These are phyloP conservation scores for Phalacrocorax aristotelis DNA, from an alignment of 2,113 vertebrate genomes.

Conservation along the genomic window DNA sequence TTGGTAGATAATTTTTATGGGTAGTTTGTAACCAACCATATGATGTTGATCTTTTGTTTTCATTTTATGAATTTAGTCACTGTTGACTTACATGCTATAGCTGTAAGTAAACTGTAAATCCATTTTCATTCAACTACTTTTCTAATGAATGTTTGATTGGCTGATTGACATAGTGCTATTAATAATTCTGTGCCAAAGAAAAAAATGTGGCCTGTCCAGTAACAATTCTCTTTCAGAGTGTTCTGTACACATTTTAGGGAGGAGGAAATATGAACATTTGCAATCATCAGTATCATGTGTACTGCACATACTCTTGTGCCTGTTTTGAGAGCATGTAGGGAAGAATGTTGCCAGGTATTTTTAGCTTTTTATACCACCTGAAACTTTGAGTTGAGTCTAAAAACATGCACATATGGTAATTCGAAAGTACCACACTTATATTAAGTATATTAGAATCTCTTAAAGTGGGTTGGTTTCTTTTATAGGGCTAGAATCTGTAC, in stretches of 20 bases:
- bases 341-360: not conserved
- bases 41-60: not conserved
- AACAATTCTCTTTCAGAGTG: not conserved
- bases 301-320: not conserved
- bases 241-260: not conserved
- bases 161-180: not conserved
- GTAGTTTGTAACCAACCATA: not conserved
- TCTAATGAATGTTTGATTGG: not conserved
- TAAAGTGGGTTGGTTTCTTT: not conserved
- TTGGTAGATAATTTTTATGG: not conserved
- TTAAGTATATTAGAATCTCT: not conserved
- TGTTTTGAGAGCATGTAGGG: not conserved
- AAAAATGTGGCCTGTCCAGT: not conserved
- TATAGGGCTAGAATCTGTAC: not conserved
- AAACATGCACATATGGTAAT: not conserved
- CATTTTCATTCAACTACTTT: slow-evolving; percentile 34
- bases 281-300: not conserved
- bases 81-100: slow-evolving; percentile 17
- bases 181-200: not conserved
- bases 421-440: not conserved
- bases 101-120: slow-evolving; percentile 53
- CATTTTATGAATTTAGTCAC: not conserved
- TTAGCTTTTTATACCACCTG: not conserved
- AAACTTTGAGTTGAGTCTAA: not conserved
- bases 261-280: not conserved